A percentile compares a stretch with the other conserved stretches of the same genome.
These are phyloP conservation scores for Chitala chitala DNA, from an alignment of 2,113 vertebrate species.

Conservation along the genomic window DNA sequence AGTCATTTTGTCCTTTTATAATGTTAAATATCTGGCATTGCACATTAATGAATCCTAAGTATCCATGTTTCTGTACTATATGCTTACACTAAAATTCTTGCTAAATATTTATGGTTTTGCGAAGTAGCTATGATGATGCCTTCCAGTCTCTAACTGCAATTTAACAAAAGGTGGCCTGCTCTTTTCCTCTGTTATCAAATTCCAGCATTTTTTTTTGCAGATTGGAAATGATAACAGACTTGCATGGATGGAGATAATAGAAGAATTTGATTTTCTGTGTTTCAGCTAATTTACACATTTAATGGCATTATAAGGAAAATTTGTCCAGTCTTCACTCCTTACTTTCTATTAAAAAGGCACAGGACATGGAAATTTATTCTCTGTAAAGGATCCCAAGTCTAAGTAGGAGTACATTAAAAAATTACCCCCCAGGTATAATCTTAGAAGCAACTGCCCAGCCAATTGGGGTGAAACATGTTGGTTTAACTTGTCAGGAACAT, in stretches of 20 bases:
- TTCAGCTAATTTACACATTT: background rate
- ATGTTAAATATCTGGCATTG: background rate
- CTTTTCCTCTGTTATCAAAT: conserved; percentile 74
- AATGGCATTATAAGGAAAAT: background rate
- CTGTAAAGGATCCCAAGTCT: background rate
- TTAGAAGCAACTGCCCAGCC: conserved; percentile 14
- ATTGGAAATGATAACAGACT: conserved; percentile 22
- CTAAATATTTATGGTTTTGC: background rate
- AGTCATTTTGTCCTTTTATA: background rate
- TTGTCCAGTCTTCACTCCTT: background rate
- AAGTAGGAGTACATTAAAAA: background rate
- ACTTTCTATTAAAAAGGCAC: background rate
- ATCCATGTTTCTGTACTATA: too few relatives aligned
- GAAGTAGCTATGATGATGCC: background rate
- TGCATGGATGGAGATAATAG: background rate
- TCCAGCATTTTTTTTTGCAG: conserved; percentile 61
- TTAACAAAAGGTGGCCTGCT: conserved; percentile 10
- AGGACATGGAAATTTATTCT: background rate
- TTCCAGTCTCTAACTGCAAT: conserved; percentile 29
- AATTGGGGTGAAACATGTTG: conserved; percentile 16
- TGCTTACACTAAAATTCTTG: background rate
- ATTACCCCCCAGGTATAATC: background rate
- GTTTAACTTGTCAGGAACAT: conserved; percentile 12
- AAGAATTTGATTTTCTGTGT: background rate
- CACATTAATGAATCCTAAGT: too few relatives aligned